These are phyloP conservation scores for Orthonyx spaldingii DNA, from an alignment of 2,113 vertebrate species.

Conservation along the genomic window DNA sequence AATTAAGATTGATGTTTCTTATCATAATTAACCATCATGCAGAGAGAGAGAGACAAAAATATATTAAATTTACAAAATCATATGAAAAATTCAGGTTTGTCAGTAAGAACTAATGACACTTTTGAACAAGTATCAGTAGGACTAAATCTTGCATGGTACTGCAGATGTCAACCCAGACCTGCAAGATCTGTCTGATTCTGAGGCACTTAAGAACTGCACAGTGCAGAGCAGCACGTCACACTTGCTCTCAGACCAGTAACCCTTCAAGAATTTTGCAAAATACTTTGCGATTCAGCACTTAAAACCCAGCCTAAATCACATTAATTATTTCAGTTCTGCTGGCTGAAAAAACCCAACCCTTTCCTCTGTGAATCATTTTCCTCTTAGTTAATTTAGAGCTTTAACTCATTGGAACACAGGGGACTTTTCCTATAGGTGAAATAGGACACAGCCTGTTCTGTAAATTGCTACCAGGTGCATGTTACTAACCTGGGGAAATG, in stretches of 20 bases:
- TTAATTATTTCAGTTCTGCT: neutral
- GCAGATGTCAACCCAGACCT: neutral
- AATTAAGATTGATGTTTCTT: constrained; percentile 6
- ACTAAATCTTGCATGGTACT: neutral
- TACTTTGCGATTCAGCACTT: neutral
- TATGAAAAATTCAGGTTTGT: neutral
- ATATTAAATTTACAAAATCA: neutral
- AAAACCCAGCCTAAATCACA: neutral
- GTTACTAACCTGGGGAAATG: neutral
- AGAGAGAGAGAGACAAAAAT: neutral
- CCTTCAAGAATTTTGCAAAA: neutral
- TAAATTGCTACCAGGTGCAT: neutral
- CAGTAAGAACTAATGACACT: neutral
- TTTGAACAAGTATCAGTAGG: neutral
- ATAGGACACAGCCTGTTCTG: neutral
- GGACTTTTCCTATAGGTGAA: neutral
- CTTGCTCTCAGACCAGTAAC: neutral
- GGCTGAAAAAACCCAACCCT: neutral
- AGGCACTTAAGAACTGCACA: neutral
- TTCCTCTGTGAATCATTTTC: neutral
- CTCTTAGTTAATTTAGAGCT: neutral
- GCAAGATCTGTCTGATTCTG: neutral
- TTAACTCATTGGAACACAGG: neutral
- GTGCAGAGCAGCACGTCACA: neutral
- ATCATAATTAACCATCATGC: neutral